phyloP scores from a whole-genome alignment of 2,888 invertebrate species.

The Eurois occulta region DNA sequence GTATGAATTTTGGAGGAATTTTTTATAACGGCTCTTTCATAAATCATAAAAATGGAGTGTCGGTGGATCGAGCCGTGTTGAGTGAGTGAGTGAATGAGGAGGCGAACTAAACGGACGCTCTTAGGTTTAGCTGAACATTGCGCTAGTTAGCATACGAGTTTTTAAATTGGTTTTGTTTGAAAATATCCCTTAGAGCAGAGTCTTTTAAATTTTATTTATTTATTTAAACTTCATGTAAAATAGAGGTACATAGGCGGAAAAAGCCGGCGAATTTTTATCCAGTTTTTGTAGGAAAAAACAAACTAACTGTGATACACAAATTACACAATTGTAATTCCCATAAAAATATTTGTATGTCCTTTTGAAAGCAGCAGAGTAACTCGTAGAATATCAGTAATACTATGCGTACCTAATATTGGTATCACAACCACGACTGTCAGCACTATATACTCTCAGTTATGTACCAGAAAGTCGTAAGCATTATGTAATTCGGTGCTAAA shows the following conservation, averaged over 20 bases:
- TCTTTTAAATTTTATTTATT: neutral
- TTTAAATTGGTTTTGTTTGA: neutral
- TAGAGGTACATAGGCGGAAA: too few relatives aligned
- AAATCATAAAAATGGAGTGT: conserved; percentile 57
- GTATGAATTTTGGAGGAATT: conserved; percentile 56
- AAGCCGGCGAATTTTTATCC: too few relatives aligned
- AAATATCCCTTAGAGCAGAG: neutral
- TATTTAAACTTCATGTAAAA: too few relatives aligned
- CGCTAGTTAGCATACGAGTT: conserved; percentile 1
- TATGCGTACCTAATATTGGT: neutral
- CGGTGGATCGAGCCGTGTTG: conserved; percentile 16
- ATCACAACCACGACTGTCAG: neutral
- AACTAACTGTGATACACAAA: neutral
- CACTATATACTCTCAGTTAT: neutral
- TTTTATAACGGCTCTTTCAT: conserved; percentile 50
- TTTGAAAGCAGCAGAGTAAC: neutral
- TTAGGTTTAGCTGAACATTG: conserved; percentile 2
- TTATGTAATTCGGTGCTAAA: conserved; percentile 36
- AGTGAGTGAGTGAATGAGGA: conserved; percentile 6
- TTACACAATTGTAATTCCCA: neutral
- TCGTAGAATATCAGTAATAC: neutral
- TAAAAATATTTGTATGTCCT: too few relatives aligned
- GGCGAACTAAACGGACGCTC: neutral
- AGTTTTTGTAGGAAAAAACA: neutral
- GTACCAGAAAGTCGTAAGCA: conserved; percentile 23